Base-by-base conservation (phyloP, 2,797 vertebrate genomes). In the Protonibea diacanthus region DNA sequence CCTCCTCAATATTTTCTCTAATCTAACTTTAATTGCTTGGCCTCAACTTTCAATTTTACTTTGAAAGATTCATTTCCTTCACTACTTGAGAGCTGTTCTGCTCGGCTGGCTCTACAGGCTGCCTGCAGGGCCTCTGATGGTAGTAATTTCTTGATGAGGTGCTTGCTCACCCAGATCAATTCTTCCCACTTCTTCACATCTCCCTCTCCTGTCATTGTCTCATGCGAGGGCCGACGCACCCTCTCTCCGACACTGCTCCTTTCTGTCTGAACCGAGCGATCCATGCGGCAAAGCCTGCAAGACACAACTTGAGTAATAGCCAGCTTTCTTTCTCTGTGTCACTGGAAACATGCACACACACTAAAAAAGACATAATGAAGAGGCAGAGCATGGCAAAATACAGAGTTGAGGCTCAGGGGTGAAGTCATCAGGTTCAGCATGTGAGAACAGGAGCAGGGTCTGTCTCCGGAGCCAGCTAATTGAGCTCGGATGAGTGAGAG, bases 11-110 rank as follows among this genome's bases (percentile, higher is more conserved):
- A 52, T 70, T 76, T 73, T 12, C 65, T 77, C 63, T 86, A 84
- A 91, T 91, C 81, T 85, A 77, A 86, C 78, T 89, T 85, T 81
- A 88, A 91, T 87, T 84, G 71, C 85, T 83, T 76, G 53, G 83
- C 57, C 42, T 80, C 45, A 82, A 84, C 70, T 76, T 75, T 53
- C 23, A 69, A 81, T 80, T 84, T 86, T 25, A 83, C 72, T 76
- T 77, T 75, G 29, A 78, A 80, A 85, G 72, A 82, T 82, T 90
- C 9, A 86, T 88, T 88, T 83, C 82, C 76, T 55, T 25, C 74
- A 69, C 60, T 81, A n/a, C 63, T 78, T 21, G 53, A 76, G 63
- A 78, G 51, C 15, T 2, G 80, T 78, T 88, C 71, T 70, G 84
- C 71, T 25, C 66, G 3, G n/a, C 42, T 21, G 71, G 29, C 27